These are phyloP conservation scores for Pangasius mekongensis DNA, from an alignment of 2,797 vertebrate genomes.

Conservation along the genomic window DNA sequence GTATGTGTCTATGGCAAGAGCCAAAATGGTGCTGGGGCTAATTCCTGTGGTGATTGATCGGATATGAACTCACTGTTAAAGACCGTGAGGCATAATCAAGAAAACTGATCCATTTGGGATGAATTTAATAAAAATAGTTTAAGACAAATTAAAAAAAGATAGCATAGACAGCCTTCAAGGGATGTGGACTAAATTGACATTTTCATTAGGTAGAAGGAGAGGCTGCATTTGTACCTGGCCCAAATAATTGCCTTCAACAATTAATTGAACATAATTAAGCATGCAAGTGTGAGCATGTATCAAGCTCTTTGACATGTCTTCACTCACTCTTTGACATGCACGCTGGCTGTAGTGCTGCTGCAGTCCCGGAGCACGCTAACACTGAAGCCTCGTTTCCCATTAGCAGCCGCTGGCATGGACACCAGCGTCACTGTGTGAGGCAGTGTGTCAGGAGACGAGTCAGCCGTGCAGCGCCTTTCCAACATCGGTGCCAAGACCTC, in stretches of 20 bases:
- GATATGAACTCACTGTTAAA: constrained; percentile 8
- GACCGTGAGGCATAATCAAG: no score
- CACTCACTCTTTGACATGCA: constrained; percentile 96
- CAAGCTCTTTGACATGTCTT: background rate
- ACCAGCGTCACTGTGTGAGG: constrained; percentile 93
- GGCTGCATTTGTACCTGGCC: background rate
- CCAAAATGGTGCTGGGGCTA: constrained; percentile 7
- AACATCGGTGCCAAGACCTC: constrained; percentile 91
- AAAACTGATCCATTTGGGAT: background rate
- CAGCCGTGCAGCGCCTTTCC: constrained; percentile 84
- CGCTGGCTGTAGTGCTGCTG: constrained; percentile 80
- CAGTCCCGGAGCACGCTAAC: constrained; percentile 84
- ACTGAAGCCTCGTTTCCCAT: constrained; percentile 89
- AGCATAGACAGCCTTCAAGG: background rate
- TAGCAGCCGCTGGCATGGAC: constrained; percentile 91
- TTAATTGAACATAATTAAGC: background rate
- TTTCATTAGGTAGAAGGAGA: background rate
- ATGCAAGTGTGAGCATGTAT: no score
- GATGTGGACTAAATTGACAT: background rate
- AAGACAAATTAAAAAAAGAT: background rate
- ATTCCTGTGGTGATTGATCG: background rate
- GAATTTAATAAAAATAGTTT: background rate
- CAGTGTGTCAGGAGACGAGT: constrained; percentile 85
- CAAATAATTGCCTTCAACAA: background rate
- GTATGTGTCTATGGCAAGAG: constrained; percentile 12